phyloP scores from a whole-genome alignment of 2,888 invertebrate species.

The Barypeithes pellucidus region DNA sequence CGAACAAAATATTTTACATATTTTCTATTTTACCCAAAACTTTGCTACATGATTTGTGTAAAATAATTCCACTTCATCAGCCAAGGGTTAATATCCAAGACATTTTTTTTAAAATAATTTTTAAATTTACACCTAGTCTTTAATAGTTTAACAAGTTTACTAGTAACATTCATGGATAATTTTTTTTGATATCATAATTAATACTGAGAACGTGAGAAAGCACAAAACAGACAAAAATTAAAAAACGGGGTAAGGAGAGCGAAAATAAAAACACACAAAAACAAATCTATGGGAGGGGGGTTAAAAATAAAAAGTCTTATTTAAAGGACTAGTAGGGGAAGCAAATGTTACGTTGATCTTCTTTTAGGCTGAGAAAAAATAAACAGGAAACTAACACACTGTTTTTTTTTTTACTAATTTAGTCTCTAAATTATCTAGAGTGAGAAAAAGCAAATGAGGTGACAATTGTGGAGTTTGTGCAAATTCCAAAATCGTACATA shows the following conservation, averaged over 20 bases:
- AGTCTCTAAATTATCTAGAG: conserved; percentile 23
- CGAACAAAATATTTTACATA: too few relatives aligned
- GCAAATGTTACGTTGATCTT: conserved; percentile 73
- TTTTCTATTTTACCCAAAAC: too few relatives aligned
- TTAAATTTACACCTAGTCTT: conserved; percentile 9
- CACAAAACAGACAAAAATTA: conserved; percentile 35
- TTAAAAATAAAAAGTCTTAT: conserved; percentile 56
- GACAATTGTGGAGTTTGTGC: not conserved
- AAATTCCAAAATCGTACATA: too few relatives aligned
- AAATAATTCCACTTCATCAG: too few relatives aligned
- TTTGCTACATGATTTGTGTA: too few relatives aligned
- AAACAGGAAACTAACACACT: conserved; percentile 70
- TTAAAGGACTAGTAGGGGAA: conserved; percentile 64
- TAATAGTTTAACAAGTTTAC: conserved; percentile 3
- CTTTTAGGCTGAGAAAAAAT: conserved; percentile 65
- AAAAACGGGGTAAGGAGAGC: conserved; percentile 33
- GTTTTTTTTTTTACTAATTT: conserved; percentile 35
- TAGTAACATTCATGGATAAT: conserved; percentile 22
- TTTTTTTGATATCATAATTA: conserved; percentile 12
- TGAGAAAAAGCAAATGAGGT: conserved; percentile 46
- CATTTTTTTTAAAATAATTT: conserved; percentile 5
- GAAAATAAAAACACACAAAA: conserved; percentile 45
- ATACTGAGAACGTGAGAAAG: conserved; percentile 26
- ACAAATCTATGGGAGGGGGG: conserved; percentile 42
- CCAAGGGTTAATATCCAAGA: not conserved